Percentiles rank a stretch among this genome's conserved stretches.
Conservation (phyloP, 2,113 vertebrate species). For the Polypterus bichir region DNA sequence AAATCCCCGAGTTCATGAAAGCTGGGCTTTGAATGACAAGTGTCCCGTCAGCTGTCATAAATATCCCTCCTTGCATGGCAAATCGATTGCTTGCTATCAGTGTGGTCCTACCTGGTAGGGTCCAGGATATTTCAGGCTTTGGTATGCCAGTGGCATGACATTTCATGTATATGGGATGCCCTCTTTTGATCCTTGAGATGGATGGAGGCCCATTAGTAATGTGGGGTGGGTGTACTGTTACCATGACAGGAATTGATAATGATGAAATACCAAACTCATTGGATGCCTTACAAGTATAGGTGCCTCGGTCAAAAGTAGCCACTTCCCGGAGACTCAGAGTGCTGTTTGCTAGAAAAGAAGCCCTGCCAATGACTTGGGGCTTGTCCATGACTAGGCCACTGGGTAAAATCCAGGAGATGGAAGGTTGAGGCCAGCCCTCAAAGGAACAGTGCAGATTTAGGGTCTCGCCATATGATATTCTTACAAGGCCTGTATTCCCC, state of each 20-base stretch:
- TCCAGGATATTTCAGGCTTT: constrained; percentile 59
- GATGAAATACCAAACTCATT: constrained; percentile 49
- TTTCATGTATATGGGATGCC: constrained; percentile 38
- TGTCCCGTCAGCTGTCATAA: constrained; percentile 50
- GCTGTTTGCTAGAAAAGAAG: constrained; percentile 40
- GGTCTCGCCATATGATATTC: constrained; percentile 43
- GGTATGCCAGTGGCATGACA: constrained; percentile 48
- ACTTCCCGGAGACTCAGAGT: constrained; percentile 47
- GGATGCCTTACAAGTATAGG: constrained; percentile 47
- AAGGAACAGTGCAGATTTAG: constrained; percentile 47
- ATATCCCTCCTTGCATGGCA: constrained; percentile 40
- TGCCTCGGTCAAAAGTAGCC: constrained; percentile 49
- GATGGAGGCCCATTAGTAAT: constrained; percentile 43
- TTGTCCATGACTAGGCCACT: constrained; percentile 48
- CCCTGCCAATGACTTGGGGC: constrained; percentile 39
- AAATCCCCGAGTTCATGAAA: constrained; percentile 59
- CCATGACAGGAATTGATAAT: constrained; percentile 47
- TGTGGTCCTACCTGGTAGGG: constrained; percentile 55
- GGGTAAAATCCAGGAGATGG: constrained; percentile 52
- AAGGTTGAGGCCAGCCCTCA: constrained; percentile 48
- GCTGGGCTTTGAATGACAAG: constrained; percentile 49
- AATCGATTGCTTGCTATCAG: constrained; percentile 45
- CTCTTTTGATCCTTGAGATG: constrained; percentile 39
- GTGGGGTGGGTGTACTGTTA: constrained; percentile 49
- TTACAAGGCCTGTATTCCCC: constrained; percentile 39